Evolutionary conservation across 2,113 vertebrate genomes (phyloP).

Genomic region (Orientallactaga bullata): DNA sequence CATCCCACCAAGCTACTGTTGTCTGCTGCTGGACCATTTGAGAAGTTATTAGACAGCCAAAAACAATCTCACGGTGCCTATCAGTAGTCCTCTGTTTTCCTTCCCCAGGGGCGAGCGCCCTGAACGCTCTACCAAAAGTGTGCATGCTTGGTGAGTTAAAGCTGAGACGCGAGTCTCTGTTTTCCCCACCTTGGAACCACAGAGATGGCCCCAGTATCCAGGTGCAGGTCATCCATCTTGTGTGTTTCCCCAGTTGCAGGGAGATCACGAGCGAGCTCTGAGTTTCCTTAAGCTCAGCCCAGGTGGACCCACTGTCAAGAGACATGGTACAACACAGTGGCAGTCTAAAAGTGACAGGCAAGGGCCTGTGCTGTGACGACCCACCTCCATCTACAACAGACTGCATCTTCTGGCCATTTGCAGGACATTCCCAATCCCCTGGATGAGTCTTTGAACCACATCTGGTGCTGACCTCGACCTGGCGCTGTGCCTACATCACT

Average conservation of each 20-base stretch:
- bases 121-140: fast-evolving
- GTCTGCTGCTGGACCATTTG: too few relatives aligned
- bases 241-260: background rate
- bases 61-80: fast-evolving
- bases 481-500: background rate
- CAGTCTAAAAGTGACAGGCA: background rate
- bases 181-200: background rate
- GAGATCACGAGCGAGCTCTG: background rate
- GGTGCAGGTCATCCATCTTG: too few relatives aligned
- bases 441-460: fast-evolving
- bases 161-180: background rate
- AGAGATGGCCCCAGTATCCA: too few relatives aligned
- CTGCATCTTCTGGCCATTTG: fast-evolving
- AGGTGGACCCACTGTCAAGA: fast-evolving
- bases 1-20: background rate
- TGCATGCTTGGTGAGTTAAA: background rate
- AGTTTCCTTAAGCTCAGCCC: background rate
- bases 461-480: background rate
- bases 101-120: fast-evolving
- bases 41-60: fast-evolving
- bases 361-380: fast-evolving
- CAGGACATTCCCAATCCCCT: background rate
- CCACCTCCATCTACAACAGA: background rate
- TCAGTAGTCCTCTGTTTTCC: fast-evolving
- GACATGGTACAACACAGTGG: fast-evolving